Conservation (phyloP, 2,888 invertebrate genomes). For the Heteromurus nitidus region DNA sequence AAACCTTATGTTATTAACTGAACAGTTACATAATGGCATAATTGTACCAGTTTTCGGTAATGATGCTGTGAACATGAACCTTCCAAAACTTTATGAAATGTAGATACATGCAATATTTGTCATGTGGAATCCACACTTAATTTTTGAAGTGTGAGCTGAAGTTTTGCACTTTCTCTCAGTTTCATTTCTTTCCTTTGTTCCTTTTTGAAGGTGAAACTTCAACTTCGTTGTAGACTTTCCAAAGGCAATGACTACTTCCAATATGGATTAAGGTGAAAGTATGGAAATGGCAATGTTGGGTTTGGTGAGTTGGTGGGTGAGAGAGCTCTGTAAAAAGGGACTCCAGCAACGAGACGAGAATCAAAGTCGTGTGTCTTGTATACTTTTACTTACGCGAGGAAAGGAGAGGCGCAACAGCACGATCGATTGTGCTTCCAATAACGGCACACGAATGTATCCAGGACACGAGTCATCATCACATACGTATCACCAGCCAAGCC, state of each 20-base stretch:
- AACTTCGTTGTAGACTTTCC: too few species aligned
- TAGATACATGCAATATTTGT: too few species aligned
- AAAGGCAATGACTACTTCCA: background rate
- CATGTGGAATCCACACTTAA: too few species aligned
- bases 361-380: background rate
- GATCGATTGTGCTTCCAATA: conserved; percentile 54
- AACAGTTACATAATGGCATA: too few species aligned
- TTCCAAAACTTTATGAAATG: too few species aligned
- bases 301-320: background rate
- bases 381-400: background rate
- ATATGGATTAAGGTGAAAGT: background rate
- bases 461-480: conserved; percentile 50
- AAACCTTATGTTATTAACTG: too few species aligned
- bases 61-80: too few species aligned
- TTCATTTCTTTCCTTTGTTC: too few species aligned
- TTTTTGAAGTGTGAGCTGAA: too few species aligned
- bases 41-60: too few species aligned
- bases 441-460: conserved; percentile 34
- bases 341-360: background rate
- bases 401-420: conserved; percentile 64
- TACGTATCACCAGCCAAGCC: background rate
- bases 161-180: too few species aligned
- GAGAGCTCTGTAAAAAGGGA: background rate
- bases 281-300: background rate
- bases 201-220: too few species aligned